These are phyloP conservation scores for Oophaga sylvatica DNA, from an alignment of 2,797 vertebrate genomes.

Conservation along the genomic window DNA sequence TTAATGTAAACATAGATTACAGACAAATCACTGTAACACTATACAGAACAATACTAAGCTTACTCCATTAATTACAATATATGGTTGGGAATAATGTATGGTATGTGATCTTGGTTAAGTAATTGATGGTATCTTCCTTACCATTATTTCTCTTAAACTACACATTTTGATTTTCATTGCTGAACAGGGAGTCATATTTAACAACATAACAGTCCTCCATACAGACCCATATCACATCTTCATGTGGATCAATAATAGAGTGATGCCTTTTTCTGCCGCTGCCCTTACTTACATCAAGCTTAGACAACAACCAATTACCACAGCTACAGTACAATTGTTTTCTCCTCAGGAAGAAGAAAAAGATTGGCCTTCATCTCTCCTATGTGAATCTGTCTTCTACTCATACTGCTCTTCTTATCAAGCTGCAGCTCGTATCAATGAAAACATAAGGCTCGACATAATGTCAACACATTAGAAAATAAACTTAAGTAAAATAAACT, in stretches of 20 bases:
- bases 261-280: background rate
- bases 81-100: background rate
- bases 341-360: slow-evolving; percentile 36
- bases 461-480: slow-evolving; percentile 66
- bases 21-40: no score
- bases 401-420: slow-evolving; percentile 13
- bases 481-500: slow-evolving; percentile 66
- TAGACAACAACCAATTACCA: slow-evolving; percentile 45
- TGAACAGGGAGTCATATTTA: slow-evolving; percentile 28
- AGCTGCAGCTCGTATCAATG: slow-evolving; percentile 5
- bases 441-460: background rate
- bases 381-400: background rate
- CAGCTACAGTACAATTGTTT: slow-evolving; percentile 31
- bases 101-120: background rate
- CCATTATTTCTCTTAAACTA: background rate
- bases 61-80: background rate
- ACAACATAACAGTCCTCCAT: slow-evolving; percentile 2
- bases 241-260: slow-evolving; percentile 39
- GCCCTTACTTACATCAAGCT: slow-evolving; percentile 27
- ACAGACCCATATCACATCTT: slow-evolving; percentile 14
- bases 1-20: no score
- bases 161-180: background rate
- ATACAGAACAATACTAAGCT: no score
- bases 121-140: background rate
- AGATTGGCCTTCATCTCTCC: slow-evolving; percentile 40